Percentiles rank a stretch among this genome's conserved stretches.
phyloP scores from a whole-genome alignment of 2,797 vertebrate genomes.

The Sebastes oblongus region DNA sequence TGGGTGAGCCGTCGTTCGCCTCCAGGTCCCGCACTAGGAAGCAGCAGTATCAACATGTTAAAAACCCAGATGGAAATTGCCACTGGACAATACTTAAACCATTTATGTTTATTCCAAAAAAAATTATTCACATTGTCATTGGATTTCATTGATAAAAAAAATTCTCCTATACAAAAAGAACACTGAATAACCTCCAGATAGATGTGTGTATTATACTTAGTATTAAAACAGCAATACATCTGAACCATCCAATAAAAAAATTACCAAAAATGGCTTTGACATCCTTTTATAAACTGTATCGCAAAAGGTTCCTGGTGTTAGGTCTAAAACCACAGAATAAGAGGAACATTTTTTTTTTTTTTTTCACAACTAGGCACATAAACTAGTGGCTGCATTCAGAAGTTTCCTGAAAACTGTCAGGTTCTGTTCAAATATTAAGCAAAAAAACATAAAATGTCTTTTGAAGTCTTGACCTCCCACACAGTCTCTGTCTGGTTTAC shows the following conservation, averaged over 20 bases:
- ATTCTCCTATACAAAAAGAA: conserved; percentile 81
- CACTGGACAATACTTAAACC: conserved; percentile 56
- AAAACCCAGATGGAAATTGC: background rate
- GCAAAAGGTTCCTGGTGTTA: conserved; percentile 77
- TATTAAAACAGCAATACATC: conserved; percentile 81
- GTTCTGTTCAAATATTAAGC: conserved; percentile 65
- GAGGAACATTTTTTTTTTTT: conserved; percentile 46
- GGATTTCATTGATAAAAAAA: conserved; percentile 75
- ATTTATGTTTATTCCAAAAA: conserved; percentile 82
- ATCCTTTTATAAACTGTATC: conserved; percentile 85
- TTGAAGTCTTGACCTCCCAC: conserved; percentile 70
- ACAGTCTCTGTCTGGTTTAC: conserved; percentile 63
- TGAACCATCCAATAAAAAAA: conserved; percentile 80
- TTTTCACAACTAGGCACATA: conserved; percentile 82
- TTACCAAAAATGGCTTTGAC: conserved; percentile 87
- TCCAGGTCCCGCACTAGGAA: conserved; percentile 85
- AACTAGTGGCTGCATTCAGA: conserved; percentile 82
- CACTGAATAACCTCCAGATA: conserved; percentile 74
- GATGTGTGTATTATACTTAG: conserved; percentile 76
- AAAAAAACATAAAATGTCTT: conserved; percentile 51
- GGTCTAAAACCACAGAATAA: conserved; percentile 74
- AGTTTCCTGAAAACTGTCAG: conserved; percentile 70
- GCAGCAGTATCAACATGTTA: conserved; percentile 71
- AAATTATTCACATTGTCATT: conserved; percentile 75
- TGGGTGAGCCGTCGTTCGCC: conserved; percentile 78